Percentiles rank a stretch among this genome's conserved stretches.
Evolutionary conservation across 1,140 invertebrate genomes (phyloP).

Genomic region (Saccostrea echinata): DNA sequence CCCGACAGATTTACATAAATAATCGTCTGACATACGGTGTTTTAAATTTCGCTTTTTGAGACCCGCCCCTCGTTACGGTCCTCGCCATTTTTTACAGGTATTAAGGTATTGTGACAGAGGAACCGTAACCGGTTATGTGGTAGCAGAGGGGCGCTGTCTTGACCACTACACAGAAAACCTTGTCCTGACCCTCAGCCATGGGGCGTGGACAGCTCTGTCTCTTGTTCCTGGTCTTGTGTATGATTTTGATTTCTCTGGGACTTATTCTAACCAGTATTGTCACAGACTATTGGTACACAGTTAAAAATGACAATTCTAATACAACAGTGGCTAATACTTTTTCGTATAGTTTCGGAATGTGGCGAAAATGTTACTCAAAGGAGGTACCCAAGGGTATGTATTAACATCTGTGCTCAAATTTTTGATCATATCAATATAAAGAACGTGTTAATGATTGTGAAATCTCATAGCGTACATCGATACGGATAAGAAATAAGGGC

Average conservation of each 20-base stretch:
- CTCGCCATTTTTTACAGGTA: conserved; percentile 34
- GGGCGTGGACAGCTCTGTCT: conserved; percentile 50
- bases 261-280: conserved; percentile 60
- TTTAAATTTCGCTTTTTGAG: conserved; percentile 19
- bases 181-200: neutral
- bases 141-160: conserved; percentile 6
- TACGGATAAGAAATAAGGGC: neutral
- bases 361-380: conserved; percentile 62
- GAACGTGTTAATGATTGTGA: neutral
- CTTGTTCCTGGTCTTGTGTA: conserved; percentile 57
- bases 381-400: conserved; percentile 55
- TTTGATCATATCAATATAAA: neutral
- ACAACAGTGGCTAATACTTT: conserved; percentile 48
- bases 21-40: neutral
- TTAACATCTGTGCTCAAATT: neutral
- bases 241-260: conserved; percentile 58
- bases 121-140: conserved; percentile 27
- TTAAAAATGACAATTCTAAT: conserved; percentile 43
- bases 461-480: neutral
- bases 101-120: conserved; percentile 8
- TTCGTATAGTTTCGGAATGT: conserved; percentile 65
- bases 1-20: neutral
- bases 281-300: conserved; percentile 65
- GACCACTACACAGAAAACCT: neutral
- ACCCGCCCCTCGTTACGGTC: neutral